Base-by-base conservation (phyloP, 53 echinoderm and acorn worm genomes). In the Holothuria leucospilota region DNA sequence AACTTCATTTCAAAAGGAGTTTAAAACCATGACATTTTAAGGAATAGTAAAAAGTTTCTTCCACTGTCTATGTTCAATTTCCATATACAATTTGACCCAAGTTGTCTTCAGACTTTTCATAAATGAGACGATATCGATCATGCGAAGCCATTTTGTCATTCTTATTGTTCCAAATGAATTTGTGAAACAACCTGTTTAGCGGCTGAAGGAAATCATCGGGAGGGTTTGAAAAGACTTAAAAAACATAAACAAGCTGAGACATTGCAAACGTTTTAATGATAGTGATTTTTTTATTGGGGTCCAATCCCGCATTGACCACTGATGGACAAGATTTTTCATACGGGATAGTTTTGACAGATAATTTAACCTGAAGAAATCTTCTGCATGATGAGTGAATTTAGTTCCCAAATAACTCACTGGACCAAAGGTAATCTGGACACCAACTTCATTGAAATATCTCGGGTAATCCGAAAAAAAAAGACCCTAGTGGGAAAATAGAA, bases 141-240 rank as follows among this genome's bases (percentile, higher is more conserved):
- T 63, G 64, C 20, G 13, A 24, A 63, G 5, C 64, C 64, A 69
- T 69, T 69, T 69, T 69, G 9, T 69, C 38, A 2, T 0, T 0
- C 69, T 69, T 69, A 29, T 30, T 29, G 29, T 69, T 29, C 71
- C 71, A 71, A 39, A 71, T 71, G 20, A 71, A 71, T 12, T 39
- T 39, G 20, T 38, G 42, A 1, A 71, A 20, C 39, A 69, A 8
- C 5, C 30, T 69, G 3, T 69, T 61, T 61, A 61, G 18, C 62
- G 1, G 2, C 20, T 61, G 62, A 61, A 61, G 62, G 62, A 20
- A 61, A 27, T 29, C 11, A 8, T 15, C 5, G 0, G 69, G 29
- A 29, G 30, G 30, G 8, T 1, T 12, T 4, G 29, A 8, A 6
- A 69, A 69, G 6, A 69, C 69, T 27, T 38, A 0, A 30, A 64